phyloP scores from a whole-genome alignment of 2,888 invertebrate genomes.

The Diplazon laetatorius region DNA sequence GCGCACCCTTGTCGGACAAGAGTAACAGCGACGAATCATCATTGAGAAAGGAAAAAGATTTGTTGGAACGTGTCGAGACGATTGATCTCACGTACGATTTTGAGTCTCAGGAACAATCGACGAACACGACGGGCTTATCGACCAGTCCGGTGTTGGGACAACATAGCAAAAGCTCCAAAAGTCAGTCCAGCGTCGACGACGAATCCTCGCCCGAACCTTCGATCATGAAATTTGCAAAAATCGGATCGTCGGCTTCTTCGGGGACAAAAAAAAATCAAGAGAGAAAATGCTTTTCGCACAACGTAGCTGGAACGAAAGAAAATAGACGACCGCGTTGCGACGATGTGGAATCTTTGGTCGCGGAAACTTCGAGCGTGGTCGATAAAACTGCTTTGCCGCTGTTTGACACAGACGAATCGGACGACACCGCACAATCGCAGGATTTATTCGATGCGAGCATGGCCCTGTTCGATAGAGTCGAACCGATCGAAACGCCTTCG shows the following conservation, averaged over 20 bases:
- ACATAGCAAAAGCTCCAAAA: neutral
- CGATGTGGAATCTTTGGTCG: too few species aligned
- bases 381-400: too few species aligned
- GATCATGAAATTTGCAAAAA: neutral
- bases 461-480: too few species aligned
- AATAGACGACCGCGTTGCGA: slow-evolving; percentile 21
- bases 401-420: too few species aligned
- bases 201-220: too few species aligned
- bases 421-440: too few species aligned
- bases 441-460: too few species aligned
- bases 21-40: neutral
- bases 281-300: neutral
- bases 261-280: neutral
- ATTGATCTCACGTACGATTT: slow-evolving; percentile 44
- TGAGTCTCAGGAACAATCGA: neutral
- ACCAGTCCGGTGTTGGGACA: slow-evolving; percentile 22
- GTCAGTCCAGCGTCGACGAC: too few species aligned
- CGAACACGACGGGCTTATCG: too few species aligned
- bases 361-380: too few species aligned
- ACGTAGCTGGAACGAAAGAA: slow-evolving; percentile 12
- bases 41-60: neutral
- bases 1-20: neutral
- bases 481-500: slow-evolving; percentile 68
- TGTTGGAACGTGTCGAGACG: neutral
- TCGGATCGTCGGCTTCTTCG: neutral